Evolutionary conservation across 2,113 vertebrate genomes (phyloP).

Genomic region (Perccottus glenii): DNA sequence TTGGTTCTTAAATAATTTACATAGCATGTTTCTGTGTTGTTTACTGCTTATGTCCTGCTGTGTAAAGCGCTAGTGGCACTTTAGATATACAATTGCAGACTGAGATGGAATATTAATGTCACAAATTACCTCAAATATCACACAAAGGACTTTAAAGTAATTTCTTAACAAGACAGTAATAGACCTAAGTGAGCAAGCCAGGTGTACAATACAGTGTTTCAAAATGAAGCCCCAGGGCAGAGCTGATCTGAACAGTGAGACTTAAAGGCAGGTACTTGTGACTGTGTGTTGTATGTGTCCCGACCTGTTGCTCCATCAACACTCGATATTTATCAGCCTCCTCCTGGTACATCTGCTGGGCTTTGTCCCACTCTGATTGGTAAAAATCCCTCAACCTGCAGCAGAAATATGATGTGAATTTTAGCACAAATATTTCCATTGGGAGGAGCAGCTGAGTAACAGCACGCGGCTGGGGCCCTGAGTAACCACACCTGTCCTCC

Average conservation of each 20-base stretch:
- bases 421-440: neutral
- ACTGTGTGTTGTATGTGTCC: constrained; percentile 12
- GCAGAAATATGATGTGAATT: neutral
- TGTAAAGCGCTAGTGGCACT: too few species aligned
- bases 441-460: neutral
- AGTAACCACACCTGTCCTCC: constrained; percentile 78
- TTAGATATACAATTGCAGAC: too few species aligned
- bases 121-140: too few species aligned
- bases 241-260: neutral
- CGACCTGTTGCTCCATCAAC: constrained; percentile 90
- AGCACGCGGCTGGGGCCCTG: neutral
- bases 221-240: too few species aligned
- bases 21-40: too few species aligned
- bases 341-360: constrained; percentile 89
- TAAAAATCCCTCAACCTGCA: constrained; percentile 86
- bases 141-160: too few species aligned
- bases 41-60: too few species aligned
- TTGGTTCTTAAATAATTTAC: too few species aligned
- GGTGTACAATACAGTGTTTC: too few species aligned
- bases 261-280: neutral
- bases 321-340: constrained; percentile 88
- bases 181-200: too few species aligned
- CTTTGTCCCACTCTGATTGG: constrained; percentile 89
- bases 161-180: too few species aligned
- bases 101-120: too few species aligned